These are phyloP conservation scores for Gallinago solitaria DNA, from an alignment of 2,797 vertebrate species.

Conservation along the genomic window DNA sequence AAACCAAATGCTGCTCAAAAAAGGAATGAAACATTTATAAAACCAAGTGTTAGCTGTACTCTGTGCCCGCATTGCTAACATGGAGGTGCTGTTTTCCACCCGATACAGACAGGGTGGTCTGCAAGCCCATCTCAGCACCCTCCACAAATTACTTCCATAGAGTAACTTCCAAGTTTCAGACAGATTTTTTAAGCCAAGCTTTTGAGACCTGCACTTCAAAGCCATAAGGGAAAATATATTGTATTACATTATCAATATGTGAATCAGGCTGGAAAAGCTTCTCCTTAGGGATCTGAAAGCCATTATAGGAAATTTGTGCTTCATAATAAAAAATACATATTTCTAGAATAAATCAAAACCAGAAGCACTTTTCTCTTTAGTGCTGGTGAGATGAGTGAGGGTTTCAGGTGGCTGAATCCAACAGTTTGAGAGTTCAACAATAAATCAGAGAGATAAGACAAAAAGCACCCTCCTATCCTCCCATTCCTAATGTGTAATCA, in stretches of 20 bases:
- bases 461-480: not conserved
- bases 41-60: not conserved
- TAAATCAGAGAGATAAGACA: constrained; percentile 36
- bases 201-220: constrained; percentile 17
- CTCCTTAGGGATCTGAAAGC: constrained; percentile 36
- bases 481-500: not conserved
- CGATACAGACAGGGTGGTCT: not conserved
- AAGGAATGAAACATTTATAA: not conserved
- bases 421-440: not conserved
- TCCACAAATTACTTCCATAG: not conserved
- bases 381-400: constrained; percentile 12
- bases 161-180: not conserved
- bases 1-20: not conserved
- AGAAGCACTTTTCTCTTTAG: constrained; percentile 48
- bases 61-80: not conserved
- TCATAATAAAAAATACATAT: constrained; percentile 30
- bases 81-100: not conserved
- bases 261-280: constrained; percentile 30
- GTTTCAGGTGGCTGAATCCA: constrained; percentile 33
- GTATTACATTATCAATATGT: constrained; percentile 25
- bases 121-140: not conserved
- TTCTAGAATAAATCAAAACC: constrained; percentile 56
- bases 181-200: not conserved
- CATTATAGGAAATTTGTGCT: constrained; percentile 42
- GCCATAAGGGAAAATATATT: constrained; percentile 5